Conservation (phyloP, 2,888 invertebrate genomes). For the Drosophila greeni region DNA sequence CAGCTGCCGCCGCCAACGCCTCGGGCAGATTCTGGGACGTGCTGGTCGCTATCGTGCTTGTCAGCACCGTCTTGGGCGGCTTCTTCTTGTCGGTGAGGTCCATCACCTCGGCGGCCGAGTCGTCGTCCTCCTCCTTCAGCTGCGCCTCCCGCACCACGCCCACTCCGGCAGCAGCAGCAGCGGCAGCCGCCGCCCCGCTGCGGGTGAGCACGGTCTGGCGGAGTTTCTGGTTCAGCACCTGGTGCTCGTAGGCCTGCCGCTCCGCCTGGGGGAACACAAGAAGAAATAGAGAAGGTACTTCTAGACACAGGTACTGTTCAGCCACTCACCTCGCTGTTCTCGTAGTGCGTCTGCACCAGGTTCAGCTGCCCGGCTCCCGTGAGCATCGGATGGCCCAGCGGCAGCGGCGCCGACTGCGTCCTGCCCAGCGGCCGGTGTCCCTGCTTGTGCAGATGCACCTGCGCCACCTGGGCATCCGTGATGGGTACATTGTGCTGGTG, state of each 20-base stretch:
- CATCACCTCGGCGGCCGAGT: slow-evolving; percentile 82
- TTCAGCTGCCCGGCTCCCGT: slow-evolving; percentile 79
- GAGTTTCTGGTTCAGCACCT: slow-evolving; percentile 89
- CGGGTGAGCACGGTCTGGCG: slow-evolving; percentile 92
- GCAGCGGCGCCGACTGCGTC: slow-evolving; percentile 95
- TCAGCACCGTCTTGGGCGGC: slow-evolving; percentile 80
- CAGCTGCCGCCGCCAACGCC: slow-evolving; percentile 55
- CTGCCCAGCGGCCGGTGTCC: slow-evolving; percentile 91
- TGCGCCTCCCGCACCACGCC: slow-evolving; percentile 72
- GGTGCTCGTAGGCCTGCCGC: slow-evolving; percentile 82
- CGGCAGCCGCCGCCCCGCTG: slow-evolving; percentile 80
- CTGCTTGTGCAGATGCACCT: slow-evolving; percentile 85
- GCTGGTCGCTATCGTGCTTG: slow-evolving; percentile 79
- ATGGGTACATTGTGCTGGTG: slow-evolving; percentile 79
- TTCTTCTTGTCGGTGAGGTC: slow-evolving; percentile 86
- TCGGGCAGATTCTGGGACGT: slow-evolving; percentile 80
- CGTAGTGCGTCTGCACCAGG: slow-evolving; percentile 78
- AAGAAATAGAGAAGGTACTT: background rate
- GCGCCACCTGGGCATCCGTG: slow-evolving; percentile 84
- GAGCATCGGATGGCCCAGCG: slow-evolving; percentile 92
- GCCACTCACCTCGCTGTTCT: slow-evolving; percentile 78
- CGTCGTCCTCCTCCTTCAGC: slow-evolving; percentile 82
- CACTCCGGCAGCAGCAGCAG: slow-evolving; percentile 39
- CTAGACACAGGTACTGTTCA: fast-evolving
- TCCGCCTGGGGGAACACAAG: slow-evolving; percentile 75